Evolutionary conservation across 2,113 vertebrate species (phyloP), one percentile per base, ranked within the genome.

Genomic region (Ifrita kowaldi): DNA sequence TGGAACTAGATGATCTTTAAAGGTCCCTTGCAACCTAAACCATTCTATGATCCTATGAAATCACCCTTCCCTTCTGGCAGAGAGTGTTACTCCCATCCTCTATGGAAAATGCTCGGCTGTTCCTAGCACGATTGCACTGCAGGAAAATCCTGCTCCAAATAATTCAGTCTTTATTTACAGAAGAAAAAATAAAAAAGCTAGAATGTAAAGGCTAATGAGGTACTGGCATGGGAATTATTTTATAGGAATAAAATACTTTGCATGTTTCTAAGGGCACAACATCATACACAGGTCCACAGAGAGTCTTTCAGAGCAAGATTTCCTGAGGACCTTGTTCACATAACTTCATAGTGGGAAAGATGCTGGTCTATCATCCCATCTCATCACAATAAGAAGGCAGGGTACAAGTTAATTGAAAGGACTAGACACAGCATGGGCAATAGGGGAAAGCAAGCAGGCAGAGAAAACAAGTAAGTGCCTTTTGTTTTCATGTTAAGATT

Each of bases 41-140:
- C 47, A 32, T 68, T 55, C n/a, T 12, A 46, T 13, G 39, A 53
- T 41, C 3, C 26, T 42, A 26, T 3, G 1, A 76, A 69, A 82
- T 64, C 85, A 81, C n/a, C 2, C 14, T 60, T 35, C 55, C 22
- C 15, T 71, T 35, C 52, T 3, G 0, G 11, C 7, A 56, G 47
- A 63, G 42, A 0, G 0, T 13, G 26, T 17, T 91, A 12, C 27
- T 79, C 44, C 59, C 27, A 15, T 39, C n/a, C 21, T 59, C 68
- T 47, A 4, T 16, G 39, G 39, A 59, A 84, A 74, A 70, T 0
- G 2, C 47, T 81, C 0, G 0, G 46, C 83, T 88, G 32, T 39
- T 90, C 23, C 75, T 65, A 77, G 50, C 27, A 59, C 26, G 77
- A 69, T 62, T 80, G 44, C 2, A 1, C 63, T 35, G 26, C 75